phyloP scores from a whole-genome alignment of 2,113 vertebrate species.

The Pagrus major region DNA sequence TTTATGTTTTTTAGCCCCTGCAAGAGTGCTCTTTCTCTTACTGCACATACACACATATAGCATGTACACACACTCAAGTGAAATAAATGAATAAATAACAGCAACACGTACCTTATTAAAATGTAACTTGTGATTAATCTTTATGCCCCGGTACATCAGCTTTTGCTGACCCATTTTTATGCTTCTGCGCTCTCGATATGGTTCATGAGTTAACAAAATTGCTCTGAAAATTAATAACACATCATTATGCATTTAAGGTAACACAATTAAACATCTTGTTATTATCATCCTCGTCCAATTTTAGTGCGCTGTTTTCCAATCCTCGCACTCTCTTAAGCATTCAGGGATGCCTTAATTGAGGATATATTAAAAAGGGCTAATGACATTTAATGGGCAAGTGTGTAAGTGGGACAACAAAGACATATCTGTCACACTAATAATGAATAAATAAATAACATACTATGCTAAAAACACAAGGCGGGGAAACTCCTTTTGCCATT shows the following conservation, averaged over 20 bases:
- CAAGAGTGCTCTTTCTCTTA: background rate
- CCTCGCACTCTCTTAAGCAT: background rate
- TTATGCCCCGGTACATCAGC: constrained; percentile 57
- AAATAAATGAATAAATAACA: constrained; percentile 59
- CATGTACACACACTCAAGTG: constrained; percentile 2
- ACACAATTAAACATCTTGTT: constrained; percentile 70
- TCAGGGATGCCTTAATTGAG: background rate
- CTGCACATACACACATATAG: background rate
- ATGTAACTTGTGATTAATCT: constrained; percentile 75
- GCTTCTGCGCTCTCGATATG: constrained; percentile 48
- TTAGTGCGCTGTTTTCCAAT: constrained; percentile 14
- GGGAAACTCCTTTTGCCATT: background rate
- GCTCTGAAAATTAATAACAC: constrained; percentile 71
- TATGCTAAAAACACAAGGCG: background rate
- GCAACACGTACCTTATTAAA: constrained; percentile 69
- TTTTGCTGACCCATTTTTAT: constrained; percentile 75
- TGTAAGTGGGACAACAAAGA: constrained; percentile 23
- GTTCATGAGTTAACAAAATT: constrained; percentile 67
- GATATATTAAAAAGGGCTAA: constrained; percentile 14
- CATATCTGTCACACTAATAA: background rate
- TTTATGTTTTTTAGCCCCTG: background rate
- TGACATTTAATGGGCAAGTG: constrained; percentile 18
- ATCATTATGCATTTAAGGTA: constrained; percentile 75
- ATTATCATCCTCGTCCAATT: constrained; percentile 38
- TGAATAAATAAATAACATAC: background rate